Base-by-base conservation (phyloP, 2,888 invertebrate genomes). In the Eurytoma californica region DNA sequence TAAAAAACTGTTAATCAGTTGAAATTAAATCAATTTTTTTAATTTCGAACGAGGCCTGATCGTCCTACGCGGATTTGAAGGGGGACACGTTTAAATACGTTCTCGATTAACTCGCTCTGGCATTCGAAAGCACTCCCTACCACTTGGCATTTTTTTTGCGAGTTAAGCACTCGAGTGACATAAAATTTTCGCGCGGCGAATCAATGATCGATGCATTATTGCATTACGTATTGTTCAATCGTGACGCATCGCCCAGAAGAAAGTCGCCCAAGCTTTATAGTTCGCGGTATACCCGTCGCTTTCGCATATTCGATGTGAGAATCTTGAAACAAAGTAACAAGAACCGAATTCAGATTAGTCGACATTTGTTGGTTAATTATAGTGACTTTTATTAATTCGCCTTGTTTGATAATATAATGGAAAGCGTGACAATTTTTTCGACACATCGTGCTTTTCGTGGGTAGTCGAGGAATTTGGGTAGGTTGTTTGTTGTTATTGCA, bases 101-200 rank as follows among this genome's bases (percentile, higher is more conserved):
- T 30, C 55, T 24, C 51, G 58, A 49, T 65, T 65, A 39, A 51
- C 65, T 24, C 24, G 24, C 24, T 58, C 53, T 39, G 39, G 24
- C 63, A 77, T 70, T 77, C 13, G 28, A 30, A 66, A 58, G 65
- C 67, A 5, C 60, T 58, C 72, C 67, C 77, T 61, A 72, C 77
- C 70, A 61, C 55, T 16, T 30, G 24, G 20, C 3, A 3, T 55
- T 49, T 60, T 60, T 76, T 77, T 72, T 18, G 72, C 72, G 55
- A 55, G 61, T 72, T 78, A 67, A 78, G 77, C 77, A 78, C 49
- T 72, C 55, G 72, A 53, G 51, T 61, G 72, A 66, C 72, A 60
- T 72, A 58, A 67, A 72, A 77, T 77, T 77, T 63, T 57, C 65
- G 72, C 72, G 67, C 14, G 49, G 61, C 66, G 39, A 49, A 72